phyloP scores from a whole-genome alignment of 2,888 invertebrate species.

The Steromphala cineraria region DNA sequence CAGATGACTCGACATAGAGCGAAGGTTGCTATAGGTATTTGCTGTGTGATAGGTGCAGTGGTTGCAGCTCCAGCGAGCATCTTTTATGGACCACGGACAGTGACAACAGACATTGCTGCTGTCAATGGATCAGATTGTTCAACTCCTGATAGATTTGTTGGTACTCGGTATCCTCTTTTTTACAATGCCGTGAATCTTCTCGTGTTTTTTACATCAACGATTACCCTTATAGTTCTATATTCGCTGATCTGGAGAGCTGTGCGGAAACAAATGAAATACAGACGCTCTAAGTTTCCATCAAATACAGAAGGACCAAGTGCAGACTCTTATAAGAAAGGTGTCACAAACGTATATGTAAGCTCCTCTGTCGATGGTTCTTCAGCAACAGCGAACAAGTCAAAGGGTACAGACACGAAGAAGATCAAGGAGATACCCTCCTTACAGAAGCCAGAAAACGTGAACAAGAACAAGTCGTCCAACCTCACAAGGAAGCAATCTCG shows the following conservation, averaged over 20 bases:
- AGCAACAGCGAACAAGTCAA: background rate
- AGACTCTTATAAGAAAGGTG: background rate
- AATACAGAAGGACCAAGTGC: background rate
- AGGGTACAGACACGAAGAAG: background rate
- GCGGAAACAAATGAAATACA: background rate
- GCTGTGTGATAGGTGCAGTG: background rate
- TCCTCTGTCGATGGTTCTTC: background rate
- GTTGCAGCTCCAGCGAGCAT: slow-evolving; percentile 24
- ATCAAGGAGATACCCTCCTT: background rate
- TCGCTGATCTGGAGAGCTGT: slow-evolving; percentile 9
- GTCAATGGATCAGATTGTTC: slow-evolving; percentile 53
- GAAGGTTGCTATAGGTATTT: slow-evolving; percentile 21
- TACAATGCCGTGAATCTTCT: slow-evolving; percentile 36
- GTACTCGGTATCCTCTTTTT: slow-evolving; percentile 41
- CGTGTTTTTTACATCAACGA: slow-evolving; percentile 16
- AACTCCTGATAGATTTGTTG: slow-evolving; percentile 41
- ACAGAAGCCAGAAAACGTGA: background rate
- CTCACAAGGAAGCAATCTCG: background rate
- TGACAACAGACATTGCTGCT: background rate
- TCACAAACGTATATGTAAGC: background rate
- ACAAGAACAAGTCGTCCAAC: background rate
- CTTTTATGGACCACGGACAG: slow-evolving; percentile 27
- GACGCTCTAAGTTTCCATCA: background rate
- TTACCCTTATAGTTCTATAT: slow-evolving; percentile 25
- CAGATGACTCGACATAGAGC: slow-evolving; percentile 23